These are phyloP conservation scores for Cheirogaleus major DNA, from an alignment of 2,797 vertebrate species.

Conservation along the genomic window DNA sequence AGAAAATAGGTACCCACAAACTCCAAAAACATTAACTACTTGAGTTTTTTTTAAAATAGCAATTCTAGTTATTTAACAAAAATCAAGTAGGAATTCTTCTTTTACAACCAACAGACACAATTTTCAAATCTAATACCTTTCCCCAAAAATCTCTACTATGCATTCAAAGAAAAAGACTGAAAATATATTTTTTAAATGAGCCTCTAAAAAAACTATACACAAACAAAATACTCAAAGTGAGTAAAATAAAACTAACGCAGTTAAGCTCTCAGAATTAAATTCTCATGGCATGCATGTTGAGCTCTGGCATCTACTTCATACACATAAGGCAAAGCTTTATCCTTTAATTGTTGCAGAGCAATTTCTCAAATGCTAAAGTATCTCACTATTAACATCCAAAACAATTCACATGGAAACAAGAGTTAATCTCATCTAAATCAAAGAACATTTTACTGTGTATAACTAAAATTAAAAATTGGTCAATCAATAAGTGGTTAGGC, in stretches of 20 bases:
- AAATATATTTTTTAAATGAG: constrained; percentile 35
- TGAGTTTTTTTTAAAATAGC: background rate
- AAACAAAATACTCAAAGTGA: constrained; percentile 52
- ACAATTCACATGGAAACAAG: constrained; percentile 28
- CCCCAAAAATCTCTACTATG: background rate
- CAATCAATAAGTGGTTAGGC: background rate
- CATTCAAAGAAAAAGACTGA: constrained; percentile 9
- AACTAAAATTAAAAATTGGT: constrained; percentile 35
- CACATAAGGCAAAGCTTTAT: background rate
- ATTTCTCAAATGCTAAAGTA: constrained; percentile 1
- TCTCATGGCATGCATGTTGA: background rate
- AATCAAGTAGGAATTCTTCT: background rate
- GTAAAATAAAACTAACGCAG: constrained; percentile 21
- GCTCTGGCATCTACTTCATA: background rate
- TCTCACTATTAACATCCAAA: constrained; percentile 52
- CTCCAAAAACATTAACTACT: background rate
- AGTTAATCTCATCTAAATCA: constrained; percentile 29
- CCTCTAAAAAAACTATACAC: background rate
- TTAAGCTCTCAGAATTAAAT: constrained; percentile 36
- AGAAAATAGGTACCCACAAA: background rate
- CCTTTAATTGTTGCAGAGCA: background rate
- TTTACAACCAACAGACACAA: background rate
- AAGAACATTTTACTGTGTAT: background rate
- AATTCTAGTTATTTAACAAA: constrained; percentile 40
- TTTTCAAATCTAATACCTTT: constrained; percentile 55